Base-by-base conservation (phyloP, 92 coral and sea anemone species). In the Porites evermanni region DNA sequence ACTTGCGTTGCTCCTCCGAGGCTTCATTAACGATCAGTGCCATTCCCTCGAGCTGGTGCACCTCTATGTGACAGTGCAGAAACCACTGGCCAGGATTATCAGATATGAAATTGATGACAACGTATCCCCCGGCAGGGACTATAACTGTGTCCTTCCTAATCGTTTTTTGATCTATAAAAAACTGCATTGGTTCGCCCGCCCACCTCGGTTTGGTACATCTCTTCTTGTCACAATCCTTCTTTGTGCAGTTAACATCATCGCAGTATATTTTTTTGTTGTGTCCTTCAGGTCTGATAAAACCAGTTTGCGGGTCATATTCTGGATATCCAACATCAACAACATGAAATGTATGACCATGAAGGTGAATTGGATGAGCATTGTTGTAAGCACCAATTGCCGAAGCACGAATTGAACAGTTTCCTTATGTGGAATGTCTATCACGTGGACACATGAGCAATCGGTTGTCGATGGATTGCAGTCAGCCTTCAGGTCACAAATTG, bases 261-360 rank as follows among this genome's bases (percentile, higher is more conserved):
- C 47, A 38, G 47, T 38, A 4, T 38, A 38, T 38, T 38, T 38
- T 38, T 38, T 83, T 87, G 84, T 88, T 88, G 75, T 69, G 80
- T 10, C 75, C 52, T n/a, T 50, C 63, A 32, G 7, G 47, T 38
- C 0, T 38, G 47, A 88, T 82, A 69, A 66, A 63, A 12, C 91
- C 91, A 21, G 88, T 83, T 38, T 70, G 71, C 19, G 58, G 66
- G 89, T 91, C 66, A 64, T 91, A 90, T 6, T 83, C 54, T 73
- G 91, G 91, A 58, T 87, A 91, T 47, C 91, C 94, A 17, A 91
- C 83, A 63, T 78, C 18, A 91, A 82, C 18, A 87, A 91, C 94
- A 79, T 91, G 94, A 74, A 91, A 91, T 69, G 91, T 78, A n/a
- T 91, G 94, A 77, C 94, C 94, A 70, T 91, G 94, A 71, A 92